Evolutionary conservation across 2,888 invertebrate genomes (phyloP).

Genomic region (Julus scanicus): DNA sequence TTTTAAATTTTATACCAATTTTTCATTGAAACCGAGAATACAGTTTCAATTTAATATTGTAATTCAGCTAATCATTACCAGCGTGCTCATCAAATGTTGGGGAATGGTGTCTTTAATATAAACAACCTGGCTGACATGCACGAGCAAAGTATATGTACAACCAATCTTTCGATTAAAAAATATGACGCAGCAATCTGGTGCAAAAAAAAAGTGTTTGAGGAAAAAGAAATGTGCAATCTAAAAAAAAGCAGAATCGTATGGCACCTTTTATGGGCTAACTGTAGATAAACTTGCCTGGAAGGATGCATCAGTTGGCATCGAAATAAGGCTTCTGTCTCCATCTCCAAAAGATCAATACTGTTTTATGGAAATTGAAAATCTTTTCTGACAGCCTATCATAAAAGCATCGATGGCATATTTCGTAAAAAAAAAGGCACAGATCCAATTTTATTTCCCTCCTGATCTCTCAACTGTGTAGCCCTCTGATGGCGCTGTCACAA

Average conservation of each 20-base stretch:
- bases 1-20: no score
- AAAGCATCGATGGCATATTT: constrained; percentile 42
- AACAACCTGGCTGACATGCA: neutral
- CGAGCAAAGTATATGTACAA: neutral
- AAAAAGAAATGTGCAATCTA: constrained; percentile 26
- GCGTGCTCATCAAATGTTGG: neutral
- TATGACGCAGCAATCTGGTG: constrained; percentile 31
- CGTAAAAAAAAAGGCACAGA: neutral
- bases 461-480: neutral
- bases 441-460: constrained; percentile 35
- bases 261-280: constrained; percentile 39
- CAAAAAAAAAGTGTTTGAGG: constrained; percentile 12
- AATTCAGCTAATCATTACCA: no score
- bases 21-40: no score
- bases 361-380: constrained; percentile 42
- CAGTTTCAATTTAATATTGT: no score
- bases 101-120: neutral
- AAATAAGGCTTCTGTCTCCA: constrained; percentile 42
- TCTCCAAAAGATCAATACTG: constrained; percentile 39
- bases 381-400: constrained; percentile 42
- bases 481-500: constrained; percentile 10
- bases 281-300: constrained; percentile 30
- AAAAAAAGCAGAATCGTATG: neutral
- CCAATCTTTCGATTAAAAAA: constrained; percentile 22
- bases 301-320: constrained; percentile 39